Percentiles rank a stretch among this genome's conserved stretches.
These are phyloP conservation scores for Malaclemys terrapin DNA, from an alignment of 2,113 vertebrate species.

Conservation along the genomic window DNA sequence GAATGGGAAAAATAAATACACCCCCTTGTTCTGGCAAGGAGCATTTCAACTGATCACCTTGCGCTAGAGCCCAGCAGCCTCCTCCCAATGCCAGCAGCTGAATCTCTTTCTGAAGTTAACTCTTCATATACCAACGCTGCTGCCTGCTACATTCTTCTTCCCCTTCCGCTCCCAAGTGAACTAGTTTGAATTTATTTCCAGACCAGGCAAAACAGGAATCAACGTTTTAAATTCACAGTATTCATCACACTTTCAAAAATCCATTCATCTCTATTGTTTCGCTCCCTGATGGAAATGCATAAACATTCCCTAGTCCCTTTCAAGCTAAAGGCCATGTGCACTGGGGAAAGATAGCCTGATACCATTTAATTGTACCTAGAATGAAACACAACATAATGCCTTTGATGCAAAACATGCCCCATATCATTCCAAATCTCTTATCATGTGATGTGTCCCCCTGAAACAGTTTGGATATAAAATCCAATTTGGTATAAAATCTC, in stretches of 20 bases:
- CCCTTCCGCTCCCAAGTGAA: neutral
- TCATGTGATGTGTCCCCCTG: neutral
- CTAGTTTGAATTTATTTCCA: neutral
- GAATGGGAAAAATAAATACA: neutral
- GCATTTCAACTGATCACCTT: conserved; percentile 30
- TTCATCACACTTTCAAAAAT: neutral
- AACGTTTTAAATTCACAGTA: neutral
- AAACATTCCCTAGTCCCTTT: neutral
- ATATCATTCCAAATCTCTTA: neutral
- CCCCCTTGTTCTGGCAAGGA: accelerated
- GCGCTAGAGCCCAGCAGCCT: neutral
- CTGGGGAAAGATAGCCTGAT: neutral
- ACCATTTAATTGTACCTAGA: neutral
- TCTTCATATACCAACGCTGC: neutral
- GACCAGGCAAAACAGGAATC: neutral
- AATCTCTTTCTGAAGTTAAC: conserved; percentile 30
- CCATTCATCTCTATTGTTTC: neutral
- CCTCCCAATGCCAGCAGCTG: neutral
- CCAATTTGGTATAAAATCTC: neutral
- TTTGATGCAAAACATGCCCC: neutral
- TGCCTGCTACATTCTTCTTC: neutral
- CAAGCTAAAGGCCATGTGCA: neutral
- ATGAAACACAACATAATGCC: neutral
- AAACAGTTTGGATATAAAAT: neutral
- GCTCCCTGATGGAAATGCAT: neutral